Evolutionary conservation across 2,888 invertebrate species (phyloP).

Genomic region (Syrphus vitripennis): DNA sequence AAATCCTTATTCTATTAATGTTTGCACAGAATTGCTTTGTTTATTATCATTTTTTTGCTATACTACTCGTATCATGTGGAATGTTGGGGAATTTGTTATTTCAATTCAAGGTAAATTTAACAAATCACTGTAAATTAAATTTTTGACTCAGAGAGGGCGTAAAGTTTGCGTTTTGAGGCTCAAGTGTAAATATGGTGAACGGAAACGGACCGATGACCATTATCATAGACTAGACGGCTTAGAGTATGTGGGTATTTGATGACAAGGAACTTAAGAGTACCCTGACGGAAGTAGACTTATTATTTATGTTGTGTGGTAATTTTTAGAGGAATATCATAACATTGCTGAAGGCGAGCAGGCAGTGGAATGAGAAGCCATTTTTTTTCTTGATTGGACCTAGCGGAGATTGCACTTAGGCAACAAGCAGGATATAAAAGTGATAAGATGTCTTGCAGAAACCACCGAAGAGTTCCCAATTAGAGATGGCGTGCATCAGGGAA

Average conservation of each 20-base stretch:
- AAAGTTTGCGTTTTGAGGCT: slow-evolving; percentile 12
- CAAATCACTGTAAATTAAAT: slow-evolving; percentile 51
- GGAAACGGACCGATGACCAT: slow-evolving; percentile 17
- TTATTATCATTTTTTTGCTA: slow-evolving; percentile 2
- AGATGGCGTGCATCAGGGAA: too few relatives aligned
- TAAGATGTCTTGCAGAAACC: too few relatives aligned
- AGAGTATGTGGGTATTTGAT: not conserved
- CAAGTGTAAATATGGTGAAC: slow-evolving; percentile 37
- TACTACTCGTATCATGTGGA: not conserved
- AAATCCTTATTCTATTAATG: slow-evolving; percentile 36
- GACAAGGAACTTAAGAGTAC: slow-evolving; percentile 8
- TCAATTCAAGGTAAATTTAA: slow-evolving; percentile 62
- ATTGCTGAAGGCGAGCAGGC: too few relatives aligned
- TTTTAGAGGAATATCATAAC: too few relatives aligned
- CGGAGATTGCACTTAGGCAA: too few relatives aligned
- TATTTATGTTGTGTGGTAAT: slow-evolving; percentile 24
- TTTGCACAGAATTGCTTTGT: slow-evolving; percentile 53
- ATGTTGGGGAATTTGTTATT: slow-evolving; percentile 40
- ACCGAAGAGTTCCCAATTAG: too few relatives aligned
- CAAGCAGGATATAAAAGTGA: too few relatives aligned
- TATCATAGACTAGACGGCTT: not conserved
- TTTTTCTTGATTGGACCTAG: too few relatives aligned
- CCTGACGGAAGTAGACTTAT: slow-evolving; percentile 28
- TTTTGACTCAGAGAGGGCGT: not conserved
- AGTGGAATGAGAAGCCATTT: too few relatives aligned